These are phyloP conservation scores for Paradisaea rubra DNA, from an alignment of 2,113 vertebrate genomes.

Conservation along the genomic window DNA sequence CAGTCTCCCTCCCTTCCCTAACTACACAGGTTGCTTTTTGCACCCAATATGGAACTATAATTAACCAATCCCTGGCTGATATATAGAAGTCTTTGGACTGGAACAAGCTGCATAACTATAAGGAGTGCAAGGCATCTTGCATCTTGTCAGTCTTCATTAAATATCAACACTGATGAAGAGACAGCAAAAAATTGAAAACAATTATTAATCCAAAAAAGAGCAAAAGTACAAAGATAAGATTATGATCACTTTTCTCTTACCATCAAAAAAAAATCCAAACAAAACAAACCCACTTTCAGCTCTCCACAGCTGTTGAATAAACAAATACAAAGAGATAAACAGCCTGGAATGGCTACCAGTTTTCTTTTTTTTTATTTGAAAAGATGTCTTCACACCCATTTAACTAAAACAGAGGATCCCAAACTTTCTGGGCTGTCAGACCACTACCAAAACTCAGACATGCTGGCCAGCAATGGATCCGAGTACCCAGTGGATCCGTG, in stretches of 20 bases:
- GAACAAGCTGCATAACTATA: neutral
- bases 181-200: neutral
- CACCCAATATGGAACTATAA: neutral
- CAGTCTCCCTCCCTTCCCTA: neutral
- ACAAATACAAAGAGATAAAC: neutral
- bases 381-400: accelerated
- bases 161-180: neutral
- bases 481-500: accelerated
- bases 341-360: accelerated
- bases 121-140: neutral
- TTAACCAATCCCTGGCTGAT: neutral
- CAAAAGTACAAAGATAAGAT: neutral
- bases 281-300: neutral
- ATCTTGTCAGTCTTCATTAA: neutral
- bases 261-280: neutral
- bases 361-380: neutral
- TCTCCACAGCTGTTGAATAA: neutral
- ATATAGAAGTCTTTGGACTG: neutral
- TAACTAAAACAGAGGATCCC: neutral
- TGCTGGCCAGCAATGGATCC: neutral
- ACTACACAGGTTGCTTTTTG: neutral
- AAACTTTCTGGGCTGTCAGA: neutral
- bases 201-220: neutral
- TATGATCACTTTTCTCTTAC: neutral
- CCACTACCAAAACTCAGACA: neutral